A percentile compares a stretch with the other conserved stretches of the same genome.
These are phyloP conservation scores for Vannuccia rotundouncinata DNA, from an alignment of 2,888 invertebrate species.

Conservation along the genomic window DNA sequence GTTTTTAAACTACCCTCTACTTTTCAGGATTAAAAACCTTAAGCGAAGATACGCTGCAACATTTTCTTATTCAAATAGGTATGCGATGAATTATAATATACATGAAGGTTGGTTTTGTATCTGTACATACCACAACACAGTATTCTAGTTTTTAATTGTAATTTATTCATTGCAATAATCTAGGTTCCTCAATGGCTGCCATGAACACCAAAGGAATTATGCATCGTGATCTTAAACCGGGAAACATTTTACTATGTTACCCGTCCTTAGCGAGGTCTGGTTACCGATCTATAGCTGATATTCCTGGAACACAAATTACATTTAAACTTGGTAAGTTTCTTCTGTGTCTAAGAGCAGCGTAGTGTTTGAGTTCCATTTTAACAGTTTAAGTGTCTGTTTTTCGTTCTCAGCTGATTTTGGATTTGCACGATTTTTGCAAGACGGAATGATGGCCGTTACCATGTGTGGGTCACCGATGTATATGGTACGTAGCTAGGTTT, in stretches of 20 bases:
- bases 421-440: conserved; percentile 92
- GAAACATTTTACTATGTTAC: conserved; percentile 92
- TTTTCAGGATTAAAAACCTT: conserved; percentile 76
- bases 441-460: conserved; percentile 98
- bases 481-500: conserved; percentile 68
- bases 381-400: background rate
- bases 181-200: conserved; percentile 92
- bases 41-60: conserved; percentile 89
- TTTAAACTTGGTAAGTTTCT: conserved; percentile 31
- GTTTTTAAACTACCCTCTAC: conserved; percentile 40
- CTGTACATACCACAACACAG: background rate
- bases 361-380: background rate
- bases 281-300: background rate
- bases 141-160: background rate
- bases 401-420: conserved; percentile 80
- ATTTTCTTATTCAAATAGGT: conserved; percentile 88
- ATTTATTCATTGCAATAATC: background rate
- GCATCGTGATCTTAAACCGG: conserved; percentile 96
- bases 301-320: background rate
- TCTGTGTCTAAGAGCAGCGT: no score
- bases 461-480: conserved; percentile 99
- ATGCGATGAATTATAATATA: conserved; percentile 47
- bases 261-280: conserved; percentile 57
- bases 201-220: conserved; percentile 94
- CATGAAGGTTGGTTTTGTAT: background rate